Conservation (phyloP, 2,888 invertebrate species). For the Adelphocoris suturalis region DNA sequence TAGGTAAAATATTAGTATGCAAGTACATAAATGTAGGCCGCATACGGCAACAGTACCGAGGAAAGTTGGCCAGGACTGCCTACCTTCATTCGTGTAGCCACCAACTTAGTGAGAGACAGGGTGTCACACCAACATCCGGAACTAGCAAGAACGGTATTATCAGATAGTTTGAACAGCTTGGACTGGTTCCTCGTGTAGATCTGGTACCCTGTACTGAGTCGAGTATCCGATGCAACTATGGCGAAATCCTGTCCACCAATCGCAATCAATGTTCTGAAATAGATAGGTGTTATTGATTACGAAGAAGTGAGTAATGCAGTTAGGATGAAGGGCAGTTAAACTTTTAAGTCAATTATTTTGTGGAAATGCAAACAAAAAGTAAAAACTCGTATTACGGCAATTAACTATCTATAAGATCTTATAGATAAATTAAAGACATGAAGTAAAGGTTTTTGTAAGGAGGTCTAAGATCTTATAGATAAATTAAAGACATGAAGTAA, state of each 20-base stretch:
- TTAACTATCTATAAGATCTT: too few relatives aligned
- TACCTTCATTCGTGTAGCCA: conserved; percentile 91
- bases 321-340: too few relatives aligned
- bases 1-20: too few relatives aligned
- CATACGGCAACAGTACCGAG: too few relatives aligned
- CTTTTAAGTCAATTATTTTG: neutral
- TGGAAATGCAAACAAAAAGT: neutral
- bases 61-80: neutral
- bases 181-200: conserved; percentile 94
- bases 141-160: conserved; percentile 93
- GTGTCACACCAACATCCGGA: conserved; percentile 99
- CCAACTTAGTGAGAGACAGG: conserved; percentile 90
- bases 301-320: neutral
- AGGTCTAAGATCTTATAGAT: too few relatives aligned
- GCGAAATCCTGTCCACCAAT: conserved; percentile 97
- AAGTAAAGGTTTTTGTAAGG: too few relatives aligned
- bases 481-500: too few relatives aligned
- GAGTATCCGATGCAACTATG: conserved; percentile 96
- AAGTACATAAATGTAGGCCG: too few relatives aligned
- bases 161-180: conserved; percentile 90
- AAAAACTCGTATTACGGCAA: too few relatives aligned
- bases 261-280: conserved; percentile 92
- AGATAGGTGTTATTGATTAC: too few relatives aligned
- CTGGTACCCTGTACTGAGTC: conserved; percentile 93
- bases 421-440: too few relatives aligned